Base-by-base conservation (phyloP, 2,888 invertebrate genomes). In the Biston stratarius region DNA sequence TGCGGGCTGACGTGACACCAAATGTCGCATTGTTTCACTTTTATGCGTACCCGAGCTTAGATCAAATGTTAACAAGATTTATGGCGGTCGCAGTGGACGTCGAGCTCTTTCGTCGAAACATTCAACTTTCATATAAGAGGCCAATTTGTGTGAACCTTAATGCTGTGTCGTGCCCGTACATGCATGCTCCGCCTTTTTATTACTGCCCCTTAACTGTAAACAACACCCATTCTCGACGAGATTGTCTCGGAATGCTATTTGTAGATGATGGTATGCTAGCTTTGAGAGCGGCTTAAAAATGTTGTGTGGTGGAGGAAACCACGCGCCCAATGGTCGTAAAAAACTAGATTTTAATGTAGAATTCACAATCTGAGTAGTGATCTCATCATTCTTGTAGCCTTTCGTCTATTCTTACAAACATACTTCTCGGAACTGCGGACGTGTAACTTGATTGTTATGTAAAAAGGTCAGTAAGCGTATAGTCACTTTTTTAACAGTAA, bases 181-280 rank as follows among this genome's bases (percentile, higher is more conserved):
- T 88, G 88, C 88, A 87, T 88, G 91, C 89, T 84, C 91, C 91
- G 91, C 91, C 91, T 92, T 91, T 92, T 92, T 93, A 91, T 92
- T 88, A 81, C 91, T 91, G 91, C 90, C 91, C 89, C 91, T 86
- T 91, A 90, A 91, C 91, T 89, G 91, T 91, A 89, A 86, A 92
- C 89, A 88, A 91, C 92, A 91, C 92, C 92, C 92, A 93, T 91
- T 89, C 85, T 83, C 75, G 79, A 69, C 65, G 76, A 81, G 80
- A 82, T 81, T 83, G 85, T 81, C 84, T 83, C 80, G 79, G 77
- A 79, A 83, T 83, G 82, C 81, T 80, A 81, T 82, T 85, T 83
- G 81, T 85, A 81, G 80, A 77, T 81, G 77, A 81, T 72, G 78
- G 79, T 80, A 81, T 81, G 77, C 82, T 84, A 85, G 85, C 84